Evolutionary conservation across 2,797 vertebrate genomes (phyloP), one percentile per base, ranked within the genome.

Genomic region (Florisuga fusca): DNA sequence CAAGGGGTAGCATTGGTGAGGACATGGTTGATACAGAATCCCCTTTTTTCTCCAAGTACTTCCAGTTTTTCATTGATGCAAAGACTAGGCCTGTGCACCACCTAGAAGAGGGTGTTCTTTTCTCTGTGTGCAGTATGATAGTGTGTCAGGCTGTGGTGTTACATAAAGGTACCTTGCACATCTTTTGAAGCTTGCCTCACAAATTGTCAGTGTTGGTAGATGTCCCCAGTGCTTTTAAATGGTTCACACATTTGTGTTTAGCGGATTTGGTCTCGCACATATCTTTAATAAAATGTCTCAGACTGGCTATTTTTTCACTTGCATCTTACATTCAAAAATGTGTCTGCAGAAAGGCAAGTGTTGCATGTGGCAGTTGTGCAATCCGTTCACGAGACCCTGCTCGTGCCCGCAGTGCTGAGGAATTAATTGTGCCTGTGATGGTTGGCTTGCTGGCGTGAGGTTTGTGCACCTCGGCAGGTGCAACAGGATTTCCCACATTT

Each of bases 181-280:
- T 81, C 63, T 63, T 82, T 59, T 61, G 74, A 74, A 84, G 86
- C 87, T 89, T 6, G 72, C 84, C 92, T 96, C 77, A 21, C 91
- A 86, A 61, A 82, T 81, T 82, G 82, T 88, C 71, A 18, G 54
- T 66, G 92, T 75, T 86, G 69, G 79, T 94, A 77, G 73, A 84
- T 63, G 67, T 84, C 92, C 93, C 16, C 80, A 67, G 80, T 15
- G 48, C 90, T 80, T 91, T 87, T 85, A 29, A 31, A 31, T n/a
- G 79, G 72, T 81, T 86, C 91, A 36, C 48, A 57, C 63, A 1
- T 91, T 63, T n/a, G 17, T 26, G 63, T 36, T 71, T 1, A 3
- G 41, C 43, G 29, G 4, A 3, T 64, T 84, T 63, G 36, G 91
- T 87, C 83, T 88, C 9, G 0, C 93, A 77, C 80, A 0, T 67